Evolutionary conservation across 2,113 vertebrate genomes (phyloP).

Genomic region (Serranochromis macrocephalus): DNA sequence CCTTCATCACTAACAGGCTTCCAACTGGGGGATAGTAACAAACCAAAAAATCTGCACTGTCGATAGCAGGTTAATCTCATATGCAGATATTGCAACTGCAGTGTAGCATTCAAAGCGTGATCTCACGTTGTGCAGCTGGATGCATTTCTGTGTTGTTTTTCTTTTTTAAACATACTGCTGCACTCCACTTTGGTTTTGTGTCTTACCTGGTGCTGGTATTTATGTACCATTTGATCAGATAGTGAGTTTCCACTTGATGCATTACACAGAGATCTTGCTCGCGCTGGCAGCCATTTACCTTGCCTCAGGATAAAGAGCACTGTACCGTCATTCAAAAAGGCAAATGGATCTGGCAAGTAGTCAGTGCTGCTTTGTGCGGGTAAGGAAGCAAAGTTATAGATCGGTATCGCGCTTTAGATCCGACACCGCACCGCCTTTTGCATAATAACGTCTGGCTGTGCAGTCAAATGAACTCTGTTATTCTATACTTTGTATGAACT

Average conservation of each 20-base stretch:
- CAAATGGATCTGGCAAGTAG: background rate
- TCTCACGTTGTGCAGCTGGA: background rate
- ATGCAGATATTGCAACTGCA: background rate
- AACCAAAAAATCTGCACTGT: background rate
- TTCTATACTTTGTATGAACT: constrained; percentile 5
- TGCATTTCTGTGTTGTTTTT: background rate
- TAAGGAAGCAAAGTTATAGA: background rate
- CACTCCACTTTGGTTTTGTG: background rate
- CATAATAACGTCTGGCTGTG: background rate
- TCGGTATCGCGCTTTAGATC: background rate
- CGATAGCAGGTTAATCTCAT: background rate
- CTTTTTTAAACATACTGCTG: background rate
- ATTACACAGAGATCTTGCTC: background rate
- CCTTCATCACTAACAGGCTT: constrained; percentile 16
- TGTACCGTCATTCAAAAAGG: background rate
- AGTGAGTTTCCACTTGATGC: constrained; percentile 10
- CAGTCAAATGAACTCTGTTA: constrained; percentile 20
- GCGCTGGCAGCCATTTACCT: background rate
- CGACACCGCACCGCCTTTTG: background rate
- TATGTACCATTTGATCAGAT: constrained; percentile 13
- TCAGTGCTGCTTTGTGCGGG: background rate
- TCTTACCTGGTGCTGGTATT: background rate
- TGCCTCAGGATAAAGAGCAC: background rate
- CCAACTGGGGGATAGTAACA: background rate
- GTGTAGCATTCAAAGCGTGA: background rate